A percentile compares a stretch with the other conserved stretches of the same genome.
phyloP scores from a whole-genome alignment of 2,797 vertebrate species.

The Phaenicophaeus curvirostris region DNA sequence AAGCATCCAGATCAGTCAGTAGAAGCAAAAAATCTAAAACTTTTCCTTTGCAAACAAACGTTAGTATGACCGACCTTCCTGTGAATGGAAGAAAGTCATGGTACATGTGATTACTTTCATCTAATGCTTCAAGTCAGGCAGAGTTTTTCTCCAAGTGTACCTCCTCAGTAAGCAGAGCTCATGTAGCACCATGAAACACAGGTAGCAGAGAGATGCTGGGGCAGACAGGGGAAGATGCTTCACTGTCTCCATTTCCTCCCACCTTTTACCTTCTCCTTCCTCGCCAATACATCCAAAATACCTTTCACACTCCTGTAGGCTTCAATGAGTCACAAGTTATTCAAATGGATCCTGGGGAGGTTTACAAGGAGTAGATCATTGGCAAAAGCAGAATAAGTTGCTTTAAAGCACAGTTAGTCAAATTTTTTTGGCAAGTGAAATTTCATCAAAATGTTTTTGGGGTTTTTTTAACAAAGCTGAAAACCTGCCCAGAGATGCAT shows the following conservation, averaged over 20 bases:
- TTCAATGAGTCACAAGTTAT: not conserved
- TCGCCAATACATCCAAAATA: not conserved
- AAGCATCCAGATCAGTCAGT: fast-evolving
- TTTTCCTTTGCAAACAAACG: not conserved
- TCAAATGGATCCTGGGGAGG: not conserved
- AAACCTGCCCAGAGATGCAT: not conserved
- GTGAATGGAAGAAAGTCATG: not conserved
- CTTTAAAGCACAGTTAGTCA: not conserved
- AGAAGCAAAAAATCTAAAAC: not conserved
- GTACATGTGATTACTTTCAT: not conserved
- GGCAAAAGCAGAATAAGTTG: not conserved
- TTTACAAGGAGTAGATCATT: not conserved
- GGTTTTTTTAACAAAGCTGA: not conserved
- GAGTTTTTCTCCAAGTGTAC: not conserved
- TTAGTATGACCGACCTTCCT: not conserved
- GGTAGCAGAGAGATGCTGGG: not conserved
- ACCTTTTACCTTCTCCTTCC: not conserved
- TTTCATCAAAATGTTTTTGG: not conserved
- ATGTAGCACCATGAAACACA: fast-evolving
- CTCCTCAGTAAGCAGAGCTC: not conserved
- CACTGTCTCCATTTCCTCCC: fast-evolving
- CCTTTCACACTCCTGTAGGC: not conserved
- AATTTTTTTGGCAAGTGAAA: not conserved
- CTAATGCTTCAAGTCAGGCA: not conserved
- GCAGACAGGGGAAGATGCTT: not conserved